These are phyloP conservation scores for Thymelicus lineola DNA, from an alignment of 2,888 invertebrate genomes.

Conservation along the genomic window DNA sequence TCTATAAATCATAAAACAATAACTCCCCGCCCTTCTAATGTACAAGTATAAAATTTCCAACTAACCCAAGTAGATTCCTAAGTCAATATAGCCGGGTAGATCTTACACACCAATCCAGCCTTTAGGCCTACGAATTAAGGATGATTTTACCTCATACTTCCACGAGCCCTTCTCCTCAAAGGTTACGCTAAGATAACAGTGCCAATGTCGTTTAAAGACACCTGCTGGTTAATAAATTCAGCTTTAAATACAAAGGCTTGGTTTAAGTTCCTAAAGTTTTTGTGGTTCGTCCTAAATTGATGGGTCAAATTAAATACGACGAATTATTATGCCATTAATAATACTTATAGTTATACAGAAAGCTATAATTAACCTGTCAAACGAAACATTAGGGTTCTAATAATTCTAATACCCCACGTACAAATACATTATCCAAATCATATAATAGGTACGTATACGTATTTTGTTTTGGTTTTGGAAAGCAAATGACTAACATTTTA, in stretches of 20 bases:
- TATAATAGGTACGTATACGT: too few relatives aligned
- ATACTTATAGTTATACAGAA: neutral
- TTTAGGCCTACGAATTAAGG: neutral
- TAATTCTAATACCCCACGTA: too few relatives aligned
- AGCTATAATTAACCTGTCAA: neutral
- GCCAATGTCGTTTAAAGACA: conserved; percentile 34
- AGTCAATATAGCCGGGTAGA: conserved; percentile 23
- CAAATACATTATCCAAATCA: too few relatives aligned
- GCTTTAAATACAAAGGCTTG: conserved; percentile 30
- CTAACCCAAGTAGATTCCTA: conserved; percentile 29
- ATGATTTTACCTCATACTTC: conserved; percentile 11
- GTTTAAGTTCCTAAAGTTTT: conserved; percentile 18
- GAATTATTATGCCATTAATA: neutral
- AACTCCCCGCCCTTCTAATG: conserved; percentile 25
- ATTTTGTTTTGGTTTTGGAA: too few relatives aligned
- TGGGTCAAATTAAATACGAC: neutral
- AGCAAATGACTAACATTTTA: too few relatives aligned
- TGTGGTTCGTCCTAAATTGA: neutral
- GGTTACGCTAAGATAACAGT: conserved; percentile 35
- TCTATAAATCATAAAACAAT: conserved; percentile 5
- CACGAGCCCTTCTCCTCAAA: conserved; percentile 34
- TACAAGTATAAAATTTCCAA: conserved; percentile 31
- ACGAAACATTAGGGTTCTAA: too few relatives aligned
- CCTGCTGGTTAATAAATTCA: conserved; percentile 27
- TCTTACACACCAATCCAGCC: conserved; percentile 1